Evolutionary conservation across 2,113 vertebrate species (phyloP).

Genomic region (Ochotona curzoniae): DNA sequence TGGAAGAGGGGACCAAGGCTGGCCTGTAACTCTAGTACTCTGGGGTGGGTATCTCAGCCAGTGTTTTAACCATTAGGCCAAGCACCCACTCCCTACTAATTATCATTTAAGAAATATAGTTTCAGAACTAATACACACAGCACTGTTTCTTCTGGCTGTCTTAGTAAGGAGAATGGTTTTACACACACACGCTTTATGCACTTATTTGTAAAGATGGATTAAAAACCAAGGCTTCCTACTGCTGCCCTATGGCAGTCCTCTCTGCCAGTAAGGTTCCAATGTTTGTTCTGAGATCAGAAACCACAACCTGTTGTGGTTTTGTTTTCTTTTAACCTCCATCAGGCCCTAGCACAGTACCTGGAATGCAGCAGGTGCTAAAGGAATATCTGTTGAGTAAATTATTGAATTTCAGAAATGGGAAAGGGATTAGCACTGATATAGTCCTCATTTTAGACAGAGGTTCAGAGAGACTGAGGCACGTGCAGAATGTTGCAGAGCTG

Average conservation of each 20-base stretch:
- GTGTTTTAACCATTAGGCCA: too few species aligned
- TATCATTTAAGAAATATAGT: neutral
- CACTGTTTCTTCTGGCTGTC: neutral
- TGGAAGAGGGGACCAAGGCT: too few species aligned
- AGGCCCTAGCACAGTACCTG: neutral
- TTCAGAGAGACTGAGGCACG: neutral
- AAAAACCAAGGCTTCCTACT: slow-evolving; percentile 5
- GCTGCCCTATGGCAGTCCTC: neutral
- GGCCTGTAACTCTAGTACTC: too few species aligned
- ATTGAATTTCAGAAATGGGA: neutral
- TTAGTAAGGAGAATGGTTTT: neutral
- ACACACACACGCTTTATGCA: neutral
- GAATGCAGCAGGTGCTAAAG: neutral
- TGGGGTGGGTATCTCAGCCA: too few species aligned
- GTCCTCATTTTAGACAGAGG: neutral
- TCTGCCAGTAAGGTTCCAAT: neutral
- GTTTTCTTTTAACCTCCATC: neutral
- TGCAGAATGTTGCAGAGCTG: neutral
- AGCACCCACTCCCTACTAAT: too few species aligned
- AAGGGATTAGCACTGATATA: neutral
- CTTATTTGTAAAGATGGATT: slow-evolving; percentile 1
- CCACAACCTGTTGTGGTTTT: neutral
- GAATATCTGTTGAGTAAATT: neutral
- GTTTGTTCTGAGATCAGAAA: neutral
- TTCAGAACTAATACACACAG: neutral